phyloP scores from a whole-genome alignment of 2,797 vertebrate species.

The Lates japonicus region DNA sequence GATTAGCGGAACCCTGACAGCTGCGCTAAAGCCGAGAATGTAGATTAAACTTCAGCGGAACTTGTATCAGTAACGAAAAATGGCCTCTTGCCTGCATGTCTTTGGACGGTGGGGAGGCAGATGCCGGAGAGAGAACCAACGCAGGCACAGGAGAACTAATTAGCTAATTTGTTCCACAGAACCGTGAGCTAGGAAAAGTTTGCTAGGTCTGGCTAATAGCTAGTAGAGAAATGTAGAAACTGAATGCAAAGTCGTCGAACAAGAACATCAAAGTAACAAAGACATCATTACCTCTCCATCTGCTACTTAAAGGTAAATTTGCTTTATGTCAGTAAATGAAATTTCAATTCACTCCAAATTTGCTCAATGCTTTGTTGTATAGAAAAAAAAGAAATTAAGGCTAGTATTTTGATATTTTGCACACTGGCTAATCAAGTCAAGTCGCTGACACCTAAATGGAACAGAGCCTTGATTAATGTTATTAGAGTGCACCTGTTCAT shows the following conservation, averaged over 20 bases:
- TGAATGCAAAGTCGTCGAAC: not conserved
- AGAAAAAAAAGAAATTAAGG: too few species aligned
- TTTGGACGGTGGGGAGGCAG: too few species aligned
- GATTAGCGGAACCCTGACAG: not conserved
- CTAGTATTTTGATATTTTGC: not conserved
- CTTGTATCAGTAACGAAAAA: not conserved
- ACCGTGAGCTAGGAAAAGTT: not conserved
- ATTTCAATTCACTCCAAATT: too few species aligned
- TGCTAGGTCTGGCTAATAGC: not conserved
- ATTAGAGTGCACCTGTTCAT: not conserved
- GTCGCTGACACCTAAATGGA: not conserved
- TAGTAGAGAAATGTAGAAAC: not conserved
- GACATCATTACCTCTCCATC: accelerated
- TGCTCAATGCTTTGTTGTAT: too few species aligned
- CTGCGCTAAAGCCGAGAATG: not conserved
- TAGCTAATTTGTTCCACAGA: too few species aligned
- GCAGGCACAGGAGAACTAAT: too few species aligned
- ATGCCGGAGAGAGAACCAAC: too few species aligned
- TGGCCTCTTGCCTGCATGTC: not conserved
- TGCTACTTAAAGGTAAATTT: not conserved
- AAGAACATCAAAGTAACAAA: not conserved
- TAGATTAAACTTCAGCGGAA: not conserved
- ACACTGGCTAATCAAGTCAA: not conserved
- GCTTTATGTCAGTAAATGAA: not conserved
- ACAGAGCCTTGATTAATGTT: not conserved